A percentile compares a stretch with the other conserved stretches of the same genome.
Conservation (phyloP, 2,113 vertebrate species). For the Corvus moneduloides region DNA sequence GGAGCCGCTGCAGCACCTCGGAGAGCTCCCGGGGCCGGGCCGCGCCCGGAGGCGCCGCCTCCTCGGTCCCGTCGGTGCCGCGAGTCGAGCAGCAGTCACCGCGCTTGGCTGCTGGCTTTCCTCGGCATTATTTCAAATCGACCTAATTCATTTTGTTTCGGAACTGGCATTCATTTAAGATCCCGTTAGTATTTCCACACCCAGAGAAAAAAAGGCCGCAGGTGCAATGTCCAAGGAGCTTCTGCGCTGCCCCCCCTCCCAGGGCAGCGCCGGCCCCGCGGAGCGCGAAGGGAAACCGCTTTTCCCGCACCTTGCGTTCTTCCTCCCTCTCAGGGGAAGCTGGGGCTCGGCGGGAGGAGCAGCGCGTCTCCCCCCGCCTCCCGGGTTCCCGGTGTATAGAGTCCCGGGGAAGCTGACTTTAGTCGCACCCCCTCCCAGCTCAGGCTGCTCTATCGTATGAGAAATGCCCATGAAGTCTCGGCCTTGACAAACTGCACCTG, state of each 20-base stretch:
- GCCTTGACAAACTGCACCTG: not conserved
- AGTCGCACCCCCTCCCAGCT: not conserved
- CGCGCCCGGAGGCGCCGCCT: not conserved
- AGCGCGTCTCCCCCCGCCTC: not conserved
- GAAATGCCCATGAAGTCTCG: not conserved
- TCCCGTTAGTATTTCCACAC: not conserved
- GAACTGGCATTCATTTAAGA: not conserved
- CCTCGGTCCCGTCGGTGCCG: not conserved
- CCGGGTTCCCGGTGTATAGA: not conserved
- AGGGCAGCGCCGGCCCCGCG: not conserved
- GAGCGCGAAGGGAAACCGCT: accelerated
- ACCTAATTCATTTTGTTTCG: not conserved
- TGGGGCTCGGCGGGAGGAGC: not conserved
- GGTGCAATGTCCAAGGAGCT: not conserved
- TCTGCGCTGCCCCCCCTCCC: not conserved
- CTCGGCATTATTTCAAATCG: accelerated
- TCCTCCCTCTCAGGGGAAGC: not conserved
- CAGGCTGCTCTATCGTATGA: not conserved
- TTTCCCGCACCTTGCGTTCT: too few species aligned
- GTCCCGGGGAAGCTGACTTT: not conserved
- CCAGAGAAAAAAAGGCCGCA: not conserved
- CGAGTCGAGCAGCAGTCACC: accelerated
- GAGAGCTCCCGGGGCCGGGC: conserved; percentile 12
- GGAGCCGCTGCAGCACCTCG: conserved; percentile 23
- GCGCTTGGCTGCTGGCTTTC: not conserved